Base-by-base conservation (phyloP, 2,113 vertebrate genomes). In the Sylvilagus bachmani region DNA sequence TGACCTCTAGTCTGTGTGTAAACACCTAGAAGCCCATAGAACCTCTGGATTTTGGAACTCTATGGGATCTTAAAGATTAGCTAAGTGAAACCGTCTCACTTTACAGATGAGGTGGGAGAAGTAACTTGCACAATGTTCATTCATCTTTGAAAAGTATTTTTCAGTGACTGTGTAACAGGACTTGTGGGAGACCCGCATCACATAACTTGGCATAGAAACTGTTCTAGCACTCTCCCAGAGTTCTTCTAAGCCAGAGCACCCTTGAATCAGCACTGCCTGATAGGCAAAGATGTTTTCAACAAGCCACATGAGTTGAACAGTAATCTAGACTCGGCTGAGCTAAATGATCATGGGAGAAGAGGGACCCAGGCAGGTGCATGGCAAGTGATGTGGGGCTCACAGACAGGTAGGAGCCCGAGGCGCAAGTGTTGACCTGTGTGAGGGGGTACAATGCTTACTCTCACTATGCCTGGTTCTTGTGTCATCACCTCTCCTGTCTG, bases 111-210 rank as follows among this genome's bases (percentile, higher is more conserved):
- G 85, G 27, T 27, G 19, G 29, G 70, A 71, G 27, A 94, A 44
- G 69, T 81, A 38, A 83, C 51, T 38, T 70, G 11, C 36, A 70
- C 53, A 27, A 25, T n/a, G 53, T 93, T 96, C 73, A 82, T 95
- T 95, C 80, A 74, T 96, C 73, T 91, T 80, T 36, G 61, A 5
- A 58, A 86, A 89, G 58, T 83, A 77, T 86, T 86, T 87, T 64
- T 73, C 31, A 44, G 36, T 0, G 3, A 49, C 81, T 10, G 17
- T 44, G 53, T 21, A 74, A 61, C 80, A 90, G 84, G 71, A 53
- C 61, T 93, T 96, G 87, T 66, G 92, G 95, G 73, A 84, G 70
- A 69, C 49, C 66, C 31, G 24, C 16, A 81, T 89, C 87, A 74
- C 4, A 53, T 85, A 93, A 93, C 14, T 53, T 87, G 11, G 53